Evolutionary conservation across 1,140 invertebrate genomes (phyloP).

Genomic region (Ostrea denselamellosa): DNA sequence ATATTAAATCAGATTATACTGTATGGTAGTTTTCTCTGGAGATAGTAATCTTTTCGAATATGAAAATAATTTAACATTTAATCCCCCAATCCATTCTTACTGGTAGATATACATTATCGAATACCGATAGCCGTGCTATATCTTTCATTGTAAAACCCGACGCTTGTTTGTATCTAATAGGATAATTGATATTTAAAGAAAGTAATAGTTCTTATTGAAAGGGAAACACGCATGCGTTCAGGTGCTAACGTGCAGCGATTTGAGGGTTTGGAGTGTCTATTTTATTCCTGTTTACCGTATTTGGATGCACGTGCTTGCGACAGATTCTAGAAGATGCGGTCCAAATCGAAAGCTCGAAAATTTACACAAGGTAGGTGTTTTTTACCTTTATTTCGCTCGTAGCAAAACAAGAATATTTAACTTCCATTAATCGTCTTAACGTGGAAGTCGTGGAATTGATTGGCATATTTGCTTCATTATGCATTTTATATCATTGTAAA

Average conservation of each 20-base stretch:
- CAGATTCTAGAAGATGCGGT: constrained; percentile 24
- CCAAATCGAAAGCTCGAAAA: constrained; percentile 30
- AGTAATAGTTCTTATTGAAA: constrained; percentile 39
- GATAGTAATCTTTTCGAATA: constrained; percentile 31
- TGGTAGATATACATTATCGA: constrained; percentile 34
- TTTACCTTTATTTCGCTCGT: constrained; percentile 24
- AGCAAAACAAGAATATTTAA: constrained; percentile 29
- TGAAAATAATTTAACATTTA: constrained; percentile 39
- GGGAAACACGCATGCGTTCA: constrained; percentile 36
- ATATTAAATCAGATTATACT: constrained; percentile 36
- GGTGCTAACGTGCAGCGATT: constrained; percentile 35
- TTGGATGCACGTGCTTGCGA: constrained; percentile 15
- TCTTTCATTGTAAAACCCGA: constrained; percentile 23
- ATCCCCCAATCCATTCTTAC: constrained; percentile 15
- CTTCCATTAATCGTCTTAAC: constrained; percentile 4
- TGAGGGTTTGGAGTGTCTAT: constrained; percentile 27
- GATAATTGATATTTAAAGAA: constrained; percentile 40
- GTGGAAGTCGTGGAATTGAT: background rate
- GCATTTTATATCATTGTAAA: constrained; percentile 38
- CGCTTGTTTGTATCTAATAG: constrained; percentile 38
- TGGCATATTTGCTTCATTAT: constrained; percentile 15
- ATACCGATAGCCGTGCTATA: constrained; percentile 13
- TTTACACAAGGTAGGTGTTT: constrained; percentile 27
- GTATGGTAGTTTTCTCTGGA: background rate
- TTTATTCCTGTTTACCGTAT: constrained; percentile 30